Conservation (phyloP, 2,888 invertebrate species). For the Mesorhabditis sp. region DNA sequence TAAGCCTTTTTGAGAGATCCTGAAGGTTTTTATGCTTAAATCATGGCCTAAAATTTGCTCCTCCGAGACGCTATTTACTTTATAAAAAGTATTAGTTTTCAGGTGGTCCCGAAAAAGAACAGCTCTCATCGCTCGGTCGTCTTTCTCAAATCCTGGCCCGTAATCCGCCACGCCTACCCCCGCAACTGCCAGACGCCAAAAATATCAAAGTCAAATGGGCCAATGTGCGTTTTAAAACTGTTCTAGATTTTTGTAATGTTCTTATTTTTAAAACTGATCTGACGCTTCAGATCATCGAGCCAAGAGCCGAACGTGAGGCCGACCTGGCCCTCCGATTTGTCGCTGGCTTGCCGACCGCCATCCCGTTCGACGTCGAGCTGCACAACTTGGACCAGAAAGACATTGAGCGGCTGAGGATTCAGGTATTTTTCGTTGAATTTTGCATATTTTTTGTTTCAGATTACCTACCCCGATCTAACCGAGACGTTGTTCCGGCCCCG, state of each 20-base stretch:
- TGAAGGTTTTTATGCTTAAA: no score
- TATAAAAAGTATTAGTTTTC: not conserved
- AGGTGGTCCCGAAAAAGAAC: not conserved
- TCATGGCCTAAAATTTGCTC: no score
- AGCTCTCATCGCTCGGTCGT: not conserved
- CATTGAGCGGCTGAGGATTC: constrained; percentile 29
- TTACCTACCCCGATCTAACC: not conserved
- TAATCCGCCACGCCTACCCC: constrained; percentile 19
- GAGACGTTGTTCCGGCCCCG: not conserved
- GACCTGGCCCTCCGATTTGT: constrained; percentile 40
- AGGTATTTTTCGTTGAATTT: constrained; percentile 20
- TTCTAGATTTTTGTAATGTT: not conserved
- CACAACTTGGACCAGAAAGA: constrained; percentile 36
- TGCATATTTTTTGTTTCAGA: not conserved
- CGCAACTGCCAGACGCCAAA: constrained; percentile 18
- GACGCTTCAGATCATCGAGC: constrained; percentile 29
- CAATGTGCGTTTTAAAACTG: constrained; percentile 9
- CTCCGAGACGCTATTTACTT: not conserved
- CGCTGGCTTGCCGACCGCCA: constrained; percentile 44
- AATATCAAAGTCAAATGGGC: constrained; percentile 33
- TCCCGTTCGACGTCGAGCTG: constrained; percentile 32
- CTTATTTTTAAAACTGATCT: not conserved
- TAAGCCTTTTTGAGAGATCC: no score
- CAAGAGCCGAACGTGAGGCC: constrained; percentile 33
- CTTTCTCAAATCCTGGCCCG: constrained; percentile 10